Conservation (phyloP, 2,113 vertebrate species). For the Ptychochromis oligacanthus region DNA sequence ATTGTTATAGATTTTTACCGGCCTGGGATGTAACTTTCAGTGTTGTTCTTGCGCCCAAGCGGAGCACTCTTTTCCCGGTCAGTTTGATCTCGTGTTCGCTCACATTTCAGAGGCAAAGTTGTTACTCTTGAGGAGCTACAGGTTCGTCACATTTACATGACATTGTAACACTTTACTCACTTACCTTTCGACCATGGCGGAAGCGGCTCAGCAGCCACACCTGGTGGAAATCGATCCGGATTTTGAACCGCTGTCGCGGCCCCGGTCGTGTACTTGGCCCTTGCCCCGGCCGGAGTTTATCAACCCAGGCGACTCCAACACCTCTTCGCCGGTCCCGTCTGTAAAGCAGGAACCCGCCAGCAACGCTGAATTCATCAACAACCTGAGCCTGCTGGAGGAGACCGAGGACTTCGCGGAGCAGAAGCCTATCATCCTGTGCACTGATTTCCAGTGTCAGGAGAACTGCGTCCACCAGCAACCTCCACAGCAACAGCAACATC, state of each 20-base stretch:
- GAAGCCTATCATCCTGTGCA: constrained; percentile 76
- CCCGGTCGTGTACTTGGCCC: constrained; percentile 89
- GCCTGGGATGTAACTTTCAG: constrained; percentile 67
- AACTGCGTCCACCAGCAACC: constrained; percentile 78
- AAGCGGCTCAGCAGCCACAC: constrained; percentile 82
- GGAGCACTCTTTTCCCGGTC: constrained; percentile 38
- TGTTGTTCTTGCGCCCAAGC: constrained; percentile 39
- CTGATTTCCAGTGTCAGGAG: constrained; percentile 82
- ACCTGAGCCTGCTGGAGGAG: constrained; percentile 90
- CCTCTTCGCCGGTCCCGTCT: constrained; percentile 88
- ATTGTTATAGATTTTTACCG: not conserved
- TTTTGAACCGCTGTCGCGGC: constrained; percentile 87
- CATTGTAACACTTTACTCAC: constrained; percentile 54
- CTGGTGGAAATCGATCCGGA: constrained; percentile 89
- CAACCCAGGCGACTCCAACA: constrained; percentile 88
- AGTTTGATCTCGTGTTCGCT: constrained; percentile 17
- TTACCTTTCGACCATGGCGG: constrained; percentile 81
- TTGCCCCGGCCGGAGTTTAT: constrained; percentile 91
- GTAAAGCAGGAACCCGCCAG: constrained; percentile 86
- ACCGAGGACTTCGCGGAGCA: constrained; percentile 86
- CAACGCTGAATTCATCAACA: constrained; percentile 86
- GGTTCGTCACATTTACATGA: constrained; percentile 65
- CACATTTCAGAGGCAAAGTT: constrained; percentile 26
- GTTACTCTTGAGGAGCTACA: constrained; percentile 3
- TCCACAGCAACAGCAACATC: constrained; percentile 71